phyloP scores from a whole-genome alignment of 53 echinoderm and acorn worm genomes.

The Holothuria leucospilota region DNA sequence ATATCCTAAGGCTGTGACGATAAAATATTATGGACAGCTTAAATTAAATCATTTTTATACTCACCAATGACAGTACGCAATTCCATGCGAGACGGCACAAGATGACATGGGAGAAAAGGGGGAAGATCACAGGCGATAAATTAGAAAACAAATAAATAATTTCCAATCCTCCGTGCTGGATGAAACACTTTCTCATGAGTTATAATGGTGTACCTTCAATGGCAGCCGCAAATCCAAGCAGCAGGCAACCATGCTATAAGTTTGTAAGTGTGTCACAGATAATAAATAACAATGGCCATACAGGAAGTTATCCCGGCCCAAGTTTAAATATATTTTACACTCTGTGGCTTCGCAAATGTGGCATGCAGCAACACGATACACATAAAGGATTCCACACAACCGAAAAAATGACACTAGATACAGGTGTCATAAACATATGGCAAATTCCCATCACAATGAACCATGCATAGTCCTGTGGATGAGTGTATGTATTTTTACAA shows the following conservation, averaged over 20 bases:
- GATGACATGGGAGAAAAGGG: conserved; percentile 78
- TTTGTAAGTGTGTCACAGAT: too few species aligned
- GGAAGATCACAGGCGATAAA: conserved; percentile 72
- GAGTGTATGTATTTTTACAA: background rate
- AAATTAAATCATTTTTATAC: conserved; percentile 49
- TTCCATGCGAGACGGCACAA: conserved; percentile 91
- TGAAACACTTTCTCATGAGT: background rate
- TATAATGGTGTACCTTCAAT: too few species aligned
- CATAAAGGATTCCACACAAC: background rate
- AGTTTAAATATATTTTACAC: background rate
- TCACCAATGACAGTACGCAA: conserved; percentile 87
- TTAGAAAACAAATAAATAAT: conserved; percentile 60
- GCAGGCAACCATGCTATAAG: too few species aligned
- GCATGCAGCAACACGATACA: conserved; percentile 35
- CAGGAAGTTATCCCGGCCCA: too few species aligned
- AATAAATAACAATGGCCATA: too few species aligned
- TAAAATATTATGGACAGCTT: too few species aligned
- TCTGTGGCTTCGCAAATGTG: conserved; percentile 42
- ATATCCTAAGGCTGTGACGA: too few species aligned
- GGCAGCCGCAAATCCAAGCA: too few species aligned
- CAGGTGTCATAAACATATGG: conserved; percentile 38
- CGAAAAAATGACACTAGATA: background rate
- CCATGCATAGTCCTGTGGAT: background rate
- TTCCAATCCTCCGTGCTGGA: conserved; percentile 18
- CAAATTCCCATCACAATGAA: conserved; percentile 1